Conservation (phyloP, 2,797 vertebrate species). For the Anguilla pacifica region DNA sequence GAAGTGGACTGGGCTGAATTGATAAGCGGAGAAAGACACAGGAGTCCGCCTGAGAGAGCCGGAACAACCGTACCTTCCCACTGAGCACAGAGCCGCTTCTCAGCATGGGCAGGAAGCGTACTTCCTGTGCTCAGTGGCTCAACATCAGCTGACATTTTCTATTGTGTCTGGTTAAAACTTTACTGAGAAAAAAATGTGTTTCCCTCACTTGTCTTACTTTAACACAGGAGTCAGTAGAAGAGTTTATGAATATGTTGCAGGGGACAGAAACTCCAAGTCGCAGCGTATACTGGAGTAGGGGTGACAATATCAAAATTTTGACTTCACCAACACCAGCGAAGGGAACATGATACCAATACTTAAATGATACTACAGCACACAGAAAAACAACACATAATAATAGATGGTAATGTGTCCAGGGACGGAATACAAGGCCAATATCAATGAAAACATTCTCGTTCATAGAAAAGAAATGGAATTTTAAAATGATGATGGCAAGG, state of each 20-base stretch:
- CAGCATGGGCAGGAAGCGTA: constrained; percentile 1
- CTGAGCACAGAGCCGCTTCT: neutral
- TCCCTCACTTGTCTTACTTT: constrained; percentile 30
- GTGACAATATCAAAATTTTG: neutral
- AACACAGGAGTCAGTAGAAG: constrained; percentile 56
- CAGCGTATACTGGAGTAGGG: constrained; percentile 46
- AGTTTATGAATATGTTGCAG: constrained; percentile 54
- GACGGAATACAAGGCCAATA: too few species aligned
- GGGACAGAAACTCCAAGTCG: constrained; percentile 46
- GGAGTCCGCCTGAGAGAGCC: neutral
- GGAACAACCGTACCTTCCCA: neutral
- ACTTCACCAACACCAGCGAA: neutral
- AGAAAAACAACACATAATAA: too few species aligned
- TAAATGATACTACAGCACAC: neutral
- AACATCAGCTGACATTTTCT: constrained; percentile 12
- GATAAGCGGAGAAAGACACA: neutral
- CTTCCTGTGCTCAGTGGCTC: neutral
- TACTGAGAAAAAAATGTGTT: constrained; percentile 16
- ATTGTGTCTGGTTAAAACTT: constrained; percentile 14
- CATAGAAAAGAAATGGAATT: neutral
- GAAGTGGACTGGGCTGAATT: neutral
- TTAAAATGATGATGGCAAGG: neutral
- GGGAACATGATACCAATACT: neutral
- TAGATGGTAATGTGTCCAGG: too few species aligned
- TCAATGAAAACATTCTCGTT: neutral